Evolutionary conservation across 1,140 invertebrate genomes (phyloP).

Genomic region (Eueides isabella): DNA sequence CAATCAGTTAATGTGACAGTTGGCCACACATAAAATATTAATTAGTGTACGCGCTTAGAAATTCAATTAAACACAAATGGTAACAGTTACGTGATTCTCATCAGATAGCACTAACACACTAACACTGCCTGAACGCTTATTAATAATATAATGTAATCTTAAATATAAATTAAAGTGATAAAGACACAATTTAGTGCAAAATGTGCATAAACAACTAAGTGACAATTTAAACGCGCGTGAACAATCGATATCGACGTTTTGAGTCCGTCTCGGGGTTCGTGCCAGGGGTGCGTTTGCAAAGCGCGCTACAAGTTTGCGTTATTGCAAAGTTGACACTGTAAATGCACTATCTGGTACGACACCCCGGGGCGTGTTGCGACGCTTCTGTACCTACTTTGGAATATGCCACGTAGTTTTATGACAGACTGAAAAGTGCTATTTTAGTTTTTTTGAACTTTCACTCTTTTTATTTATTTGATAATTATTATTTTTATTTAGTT

Average conservation of each 20-base stretch:
- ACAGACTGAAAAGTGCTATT: slow-evolving; percentile 56
- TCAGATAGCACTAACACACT: slow-evolving; percentile 29
- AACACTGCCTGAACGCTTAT: neutral
- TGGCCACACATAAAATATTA: slow-evolving; percentile 50
- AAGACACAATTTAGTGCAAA: slow-evolving; percentile 54
- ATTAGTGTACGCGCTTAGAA: slow-evolving; percentile 44
- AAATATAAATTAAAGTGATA: slow-evolving; percentile 7
- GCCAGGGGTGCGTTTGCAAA: slow-evolving; percentile 98
- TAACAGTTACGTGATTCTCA: slow-evolving; percentile 31
- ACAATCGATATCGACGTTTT: slow-evolving; percentile 66
- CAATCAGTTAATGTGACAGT: slow-evolving; percentile 50
- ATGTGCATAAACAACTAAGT: slow-evolving; percentile 71
- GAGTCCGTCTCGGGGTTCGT: slow-evolving; percentile 90
- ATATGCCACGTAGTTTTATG: slow-evolving; percentile 42
- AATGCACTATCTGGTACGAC: slow-evolving; percentile 99
- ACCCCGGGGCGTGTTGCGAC: slow-evolving; percentile 85
- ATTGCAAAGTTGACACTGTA: slow-evolving; percentile 91
- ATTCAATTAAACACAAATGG: slow-evolving; percentile 35
- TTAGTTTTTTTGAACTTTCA: slow-evolving; percentile 38
- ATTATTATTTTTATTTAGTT: slow-evolving; percentile 36
- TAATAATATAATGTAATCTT: neutral
- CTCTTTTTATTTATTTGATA: slow-evolving; percentile 19
- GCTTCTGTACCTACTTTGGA: slow-evolving; percentile 59
- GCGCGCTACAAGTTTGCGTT: slow-evolving; percentile 79
- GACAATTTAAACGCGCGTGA: slow-evolving; percentile 54